Conservation (phyloP, 2,113 vertebrate species). For the Recurvirostra avosetta region DNA sequence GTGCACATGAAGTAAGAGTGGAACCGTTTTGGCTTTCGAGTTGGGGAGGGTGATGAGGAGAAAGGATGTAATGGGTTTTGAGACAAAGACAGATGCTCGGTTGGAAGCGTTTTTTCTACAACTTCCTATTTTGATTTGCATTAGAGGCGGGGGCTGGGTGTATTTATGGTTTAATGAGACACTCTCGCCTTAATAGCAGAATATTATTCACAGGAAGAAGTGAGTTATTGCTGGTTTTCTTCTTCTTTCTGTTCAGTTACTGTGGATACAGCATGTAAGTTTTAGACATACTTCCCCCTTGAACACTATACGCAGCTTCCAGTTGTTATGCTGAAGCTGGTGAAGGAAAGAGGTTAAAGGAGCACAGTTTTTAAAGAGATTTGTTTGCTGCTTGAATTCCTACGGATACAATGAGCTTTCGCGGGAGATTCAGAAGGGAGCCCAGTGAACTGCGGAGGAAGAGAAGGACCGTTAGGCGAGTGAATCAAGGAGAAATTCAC, state of each 20-base stretch:
- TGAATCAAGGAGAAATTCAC: slow-evolving; percentile 77
- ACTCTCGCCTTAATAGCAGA: slow-evolving; percentile 25
- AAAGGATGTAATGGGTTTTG: neutral
- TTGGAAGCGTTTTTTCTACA: neutral
- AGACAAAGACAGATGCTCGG: neutral
- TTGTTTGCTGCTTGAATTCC: slow-evolving; percentile 21
- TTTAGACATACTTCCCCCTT: slow-evolving; percentile 72
- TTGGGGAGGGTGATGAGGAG: neutral
- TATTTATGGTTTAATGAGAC: slow-evolving; percentile 24
- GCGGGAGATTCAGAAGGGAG: slow-evolving; percentile 80
- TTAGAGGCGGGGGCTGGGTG: neutral
- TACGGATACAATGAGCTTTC: slow-evolving; percentile 86
- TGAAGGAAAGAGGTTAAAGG: slow-evolving; percentile 10
- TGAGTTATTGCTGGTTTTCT: slow-evolving; percentile 69
- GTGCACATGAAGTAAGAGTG: neutral
- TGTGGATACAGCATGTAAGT: slow-evolving; percentile 36
- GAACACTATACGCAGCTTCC: slow-evolving; percentile 12
- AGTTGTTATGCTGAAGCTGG: slow-evolving; percentile 41
- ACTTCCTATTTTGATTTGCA: slow-evolving; percentile 51
- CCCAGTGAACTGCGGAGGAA: slow-evolving; percentile 86
- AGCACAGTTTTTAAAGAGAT: neutral
- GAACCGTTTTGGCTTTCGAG: neutral
- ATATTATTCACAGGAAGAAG: slow-evolving; percentile 70
- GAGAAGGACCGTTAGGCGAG: slow-evolving; percentile 75
- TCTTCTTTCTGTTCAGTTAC: slow-evolving; percentile 70